Evolutionary conservation across 2,797 vertebrate species (phyloP), one percentile per base, ranked within the genome.

Genomic region (Siniperca scherzeri): DNA sequence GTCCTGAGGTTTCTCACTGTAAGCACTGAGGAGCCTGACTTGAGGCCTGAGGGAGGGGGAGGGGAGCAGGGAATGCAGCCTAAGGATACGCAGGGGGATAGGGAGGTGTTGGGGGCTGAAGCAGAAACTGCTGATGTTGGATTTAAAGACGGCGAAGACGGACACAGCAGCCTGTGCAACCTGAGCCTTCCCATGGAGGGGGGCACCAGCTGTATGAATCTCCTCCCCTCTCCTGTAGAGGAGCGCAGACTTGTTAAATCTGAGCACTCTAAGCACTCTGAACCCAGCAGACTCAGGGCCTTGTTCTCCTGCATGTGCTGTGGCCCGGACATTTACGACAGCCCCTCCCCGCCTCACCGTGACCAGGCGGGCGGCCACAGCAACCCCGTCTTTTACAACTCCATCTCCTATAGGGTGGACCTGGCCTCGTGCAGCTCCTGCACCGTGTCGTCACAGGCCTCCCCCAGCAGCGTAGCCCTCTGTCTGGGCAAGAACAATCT

Each of bases 1-100:
- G 97, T 98, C 70, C 94, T 98, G 77, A 94, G 97, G 55, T 98
- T 98, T 91, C 95, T 98, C 52, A 97, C 97, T 0, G 96, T 97
- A 83, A 96, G 95, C 90, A 86, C 95, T 0, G 95, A 96, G 27
- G 93, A 94, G 0, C 91, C 94, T 17, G 89, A 91, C 30, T 87
- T 88, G 16, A 92, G 94, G 0, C 91, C 91, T 0, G 93, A 96
- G 6, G 88, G 89, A 7, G 82, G 40, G 12, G 38, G 4, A 13
- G 80, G 76, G 70, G 79, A 84, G 38, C 62, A 74, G 42, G 17
- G 7, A 13, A 25, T 25, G 0, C 75, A 56, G 66, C 57, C 82
- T 14, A 78, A 77, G 46, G 92, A 89, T 68, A 78, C 7, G 14
- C 93, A 88, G 73, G 92, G 78, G 9, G 68, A 60, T 7, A 27